Conservation (phyloP, 2,888 invertebrate species). For the Chloromyia formosa region DNA sequence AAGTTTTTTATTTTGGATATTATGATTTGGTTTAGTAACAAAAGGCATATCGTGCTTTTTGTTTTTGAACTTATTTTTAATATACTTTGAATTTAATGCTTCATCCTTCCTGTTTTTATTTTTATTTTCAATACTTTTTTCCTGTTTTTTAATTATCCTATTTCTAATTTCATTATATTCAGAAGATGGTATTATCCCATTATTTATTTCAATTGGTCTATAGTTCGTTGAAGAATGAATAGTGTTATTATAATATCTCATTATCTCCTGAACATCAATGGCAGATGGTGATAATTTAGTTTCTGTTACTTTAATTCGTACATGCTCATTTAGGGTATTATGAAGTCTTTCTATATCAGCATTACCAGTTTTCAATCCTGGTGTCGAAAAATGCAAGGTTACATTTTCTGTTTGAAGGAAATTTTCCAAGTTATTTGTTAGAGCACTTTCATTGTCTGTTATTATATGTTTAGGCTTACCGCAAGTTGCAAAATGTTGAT, state of each 20-base stretch:
- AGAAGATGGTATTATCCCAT: background rate
- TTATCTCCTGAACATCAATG: background rate
- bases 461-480: constrained; percentile 25
- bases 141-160: background rate
- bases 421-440: too few relatives aligned
- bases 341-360: constrained; percentile 32
- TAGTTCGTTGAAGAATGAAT: background rate
- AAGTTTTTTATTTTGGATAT: too few relatives aligned
- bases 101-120: background rate
- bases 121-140: background rate
- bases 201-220: background rate
- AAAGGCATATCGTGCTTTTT: background rate
- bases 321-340: constrained; percentile 18
- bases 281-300: background rate
- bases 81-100: background rate
- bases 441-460: too few relatives aligned
- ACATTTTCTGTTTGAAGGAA: background rate
- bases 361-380: background rate
- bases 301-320: background rate
- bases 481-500: constrained; percentile 1
- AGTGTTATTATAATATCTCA: constrained; percentile 1
- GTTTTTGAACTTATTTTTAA: background rate
- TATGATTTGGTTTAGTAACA: background rate
- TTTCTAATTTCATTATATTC: background rate
- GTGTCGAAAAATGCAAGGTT: background rate